phyloP scores from a whole-genome alignment of 1,140 invertebrate genomes.

The Micrasema minimum region DNA sequence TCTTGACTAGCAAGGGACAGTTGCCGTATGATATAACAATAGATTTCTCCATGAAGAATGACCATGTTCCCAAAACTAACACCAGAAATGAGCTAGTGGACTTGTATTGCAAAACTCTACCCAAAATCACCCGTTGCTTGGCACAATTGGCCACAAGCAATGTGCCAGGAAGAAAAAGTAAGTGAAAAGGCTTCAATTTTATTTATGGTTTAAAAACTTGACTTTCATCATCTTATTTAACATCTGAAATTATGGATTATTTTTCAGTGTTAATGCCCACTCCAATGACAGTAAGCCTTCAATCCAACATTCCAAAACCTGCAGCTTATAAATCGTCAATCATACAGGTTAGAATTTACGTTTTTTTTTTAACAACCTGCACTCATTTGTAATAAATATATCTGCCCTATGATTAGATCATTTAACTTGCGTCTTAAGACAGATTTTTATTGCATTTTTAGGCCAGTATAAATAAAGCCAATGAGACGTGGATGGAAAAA shows the following conservation, averaged over 20 bases:
- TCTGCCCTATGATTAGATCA: too few species aligned
- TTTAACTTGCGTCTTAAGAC: too few species aligned
- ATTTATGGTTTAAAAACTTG: too few species aligned
- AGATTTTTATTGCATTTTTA: too few species aligned
- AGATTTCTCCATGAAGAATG: slow-evolving; percentile 56
- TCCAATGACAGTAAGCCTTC: slow-evolving; percentile 63
- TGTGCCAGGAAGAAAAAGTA: slow-evolving; percentile 38
- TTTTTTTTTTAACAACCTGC: neutral
- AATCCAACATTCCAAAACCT: slow-evolving; percentile 59
- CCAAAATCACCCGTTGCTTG: slow-evolving; percentile 55
- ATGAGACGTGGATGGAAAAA: slow-evolving; percentile 63
- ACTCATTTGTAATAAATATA: neutral
- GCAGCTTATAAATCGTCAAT: slow-evolving; percentile 65
- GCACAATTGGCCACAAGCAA: slow-evolving; percentile 50
- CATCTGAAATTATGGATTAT: neutral
- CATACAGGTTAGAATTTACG: slow-evolving; percentile 58
- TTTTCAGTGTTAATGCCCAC: slow-evolving; percentile 60
- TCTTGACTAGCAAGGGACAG: slow-evolving; percentile 49
- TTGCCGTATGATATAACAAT: slow-evolving; percentile 54
- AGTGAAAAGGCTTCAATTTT: neutral
- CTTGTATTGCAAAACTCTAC: slow-evolving; percentile 56
- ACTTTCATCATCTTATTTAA: too few species aligned
- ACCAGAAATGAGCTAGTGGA: slow-evolving; percentile 59
- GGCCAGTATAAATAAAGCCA: slow-evolving; percentile 64
- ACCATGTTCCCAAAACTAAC: slow-evolving; percentile 53